Base-by-base conservation (phyloP, 2,113 vertebrate genomes). In the Megaceryle torquata region DNA sequence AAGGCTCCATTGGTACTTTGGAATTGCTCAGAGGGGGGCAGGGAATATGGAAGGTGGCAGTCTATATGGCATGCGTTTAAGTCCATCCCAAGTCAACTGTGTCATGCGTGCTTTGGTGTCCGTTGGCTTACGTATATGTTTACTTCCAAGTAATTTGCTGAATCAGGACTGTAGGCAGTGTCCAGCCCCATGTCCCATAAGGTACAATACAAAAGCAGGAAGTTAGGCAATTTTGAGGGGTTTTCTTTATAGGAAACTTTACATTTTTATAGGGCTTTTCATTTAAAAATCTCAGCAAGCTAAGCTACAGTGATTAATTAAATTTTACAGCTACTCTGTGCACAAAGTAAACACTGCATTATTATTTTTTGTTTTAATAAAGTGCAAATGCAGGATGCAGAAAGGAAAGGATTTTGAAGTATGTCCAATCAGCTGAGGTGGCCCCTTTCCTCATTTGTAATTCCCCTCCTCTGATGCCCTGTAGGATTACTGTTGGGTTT, bases 231-330 rank as follows among this genome's bases (percentile, higher is more conserved):
- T 96, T 94, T 80, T 77, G 82, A 93, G 61, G 13, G 74, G 81
- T 59, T 95, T 92, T 86, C 68, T 95, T 95, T 72, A 84, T 79
- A 37, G 82, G 71, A 88, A 89, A 29, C 82, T 57, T 94, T 35
- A 33, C 8, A 44, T 85, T 92, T 92, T 96, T 95, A 96, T 86
- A 70, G 89, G 35, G 13, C 25, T 94, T 95, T 89, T 96, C 39
- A 85, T 76, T 96, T 86, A 82, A 95, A 83, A 88, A 91, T 80
- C 78, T 89, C 89, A 94, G 91, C 84, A 95, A 92, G 61, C 84
- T 78, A 79, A 92, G 93, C 54, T 92, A 70, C 68, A 87, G 46
- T 56, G 82, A 96, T 93, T 91, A 96, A 96, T 97, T 95, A 96
- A 92, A 88, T 93, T 96, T 96, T 96, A 96, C 82, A 89, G 82